These are phyloP conservation scores for Neogobius melanostomus DNA, from an alignment of 2,113 vertebrate genomes.

Conservation along the genomic window DNA sequence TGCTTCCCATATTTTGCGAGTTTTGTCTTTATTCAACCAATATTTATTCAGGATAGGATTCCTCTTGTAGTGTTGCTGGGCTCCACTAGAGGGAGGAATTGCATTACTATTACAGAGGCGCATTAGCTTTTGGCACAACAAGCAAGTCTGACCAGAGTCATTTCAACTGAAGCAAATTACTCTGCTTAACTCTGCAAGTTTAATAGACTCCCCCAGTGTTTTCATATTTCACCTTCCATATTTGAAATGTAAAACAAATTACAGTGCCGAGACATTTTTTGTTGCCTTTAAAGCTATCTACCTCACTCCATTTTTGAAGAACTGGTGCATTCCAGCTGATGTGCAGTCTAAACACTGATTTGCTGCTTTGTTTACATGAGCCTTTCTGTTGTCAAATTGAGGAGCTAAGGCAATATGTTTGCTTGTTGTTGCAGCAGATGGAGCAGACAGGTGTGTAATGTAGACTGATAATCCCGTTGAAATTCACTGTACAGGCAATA, in stretches of 20 bases:
- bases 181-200: not conserved
- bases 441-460: conserved; percentile 24
- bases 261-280: not conserved
- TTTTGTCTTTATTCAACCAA: too few species aligned
- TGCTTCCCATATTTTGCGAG: too few species aligned
- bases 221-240: not conserved
- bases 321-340: not conserved
- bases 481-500: not conserved
- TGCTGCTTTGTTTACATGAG: not conserved
- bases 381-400: not conserved
- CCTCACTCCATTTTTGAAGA: not conserved
- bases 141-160: too few species aligned
- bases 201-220: not conserved
- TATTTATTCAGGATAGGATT: too few species aligned
- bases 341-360: not conserved
- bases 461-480: conserved; percentile 18
- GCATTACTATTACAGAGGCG: not conserved
- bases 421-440: conserved; percentile 6
- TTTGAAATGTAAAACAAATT: not conserved
- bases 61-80: not conserved
- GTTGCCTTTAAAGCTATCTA: not conserved
- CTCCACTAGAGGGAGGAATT: conserved; percentile 21
- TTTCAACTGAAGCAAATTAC: too few species aligned
- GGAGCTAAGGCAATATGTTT: not conserved
- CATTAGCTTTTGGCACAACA: not conserved